Base-by-base conservation (phyloP, 2,113 vertebrate species). In the Phainopepla nitens region DNA sequence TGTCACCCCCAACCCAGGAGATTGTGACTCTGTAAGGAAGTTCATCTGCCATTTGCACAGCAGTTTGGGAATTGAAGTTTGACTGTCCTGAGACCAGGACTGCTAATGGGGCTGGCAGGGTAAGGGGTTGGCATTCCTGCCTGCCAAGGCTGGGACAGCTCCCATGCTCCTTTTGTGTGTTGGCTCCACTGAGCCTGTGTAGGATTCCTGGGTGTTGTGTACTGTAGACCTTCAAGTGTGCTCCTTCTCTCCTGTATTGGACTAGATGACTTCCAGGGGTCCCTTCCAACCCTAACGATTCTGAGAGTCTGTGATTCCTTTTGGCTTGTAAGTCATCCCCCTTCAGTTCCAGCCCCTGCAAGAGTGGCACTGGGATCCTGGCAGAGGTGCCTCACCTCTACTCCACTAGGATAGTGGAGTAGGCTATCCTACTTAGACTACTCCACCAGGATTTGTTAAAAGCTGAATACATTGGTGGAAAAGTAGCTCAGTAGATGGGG, bases 91-190 rank as follows among this genome's bases (percentile, higher is more conserved):
- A 44, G 35, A 17, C 1, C 12, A 60, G 54, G 78, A 17, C 33
- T 51, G 29, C 33, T 12, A 13, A 42, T 18, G 41, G 54, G 35
- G 5, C 64, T 50, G 70, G 42, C 19, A 56, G 49, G 62, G 58
- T 51, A 36, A 47, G n/a, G 29, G 9, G 8, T 5, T 19, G 39
- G 3, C 27, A 5, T 22, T 76, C 31, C 65, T 92, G 47, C 25
- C 81, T 5, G 2, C 29, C 2, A 2, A 22, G 61, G 35, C 9
- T 49, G 33, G 24, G 23, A 17, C 33, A 35, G 7, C 31, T 25
- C 1, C 3, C 0, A 0, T 21, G 39, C 33, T 49, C 28, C 21
- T 4, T 72, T 42, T 42, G 28, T 42, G n/a, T 15, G 29, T 14
- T 47, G n/a, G 44, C 36, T 73, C 25, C 4, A 1, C 41, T 11